Conservation (phyloP, 2,797 vertebrate genomes). For the Rachycentron canadum region DNA sequence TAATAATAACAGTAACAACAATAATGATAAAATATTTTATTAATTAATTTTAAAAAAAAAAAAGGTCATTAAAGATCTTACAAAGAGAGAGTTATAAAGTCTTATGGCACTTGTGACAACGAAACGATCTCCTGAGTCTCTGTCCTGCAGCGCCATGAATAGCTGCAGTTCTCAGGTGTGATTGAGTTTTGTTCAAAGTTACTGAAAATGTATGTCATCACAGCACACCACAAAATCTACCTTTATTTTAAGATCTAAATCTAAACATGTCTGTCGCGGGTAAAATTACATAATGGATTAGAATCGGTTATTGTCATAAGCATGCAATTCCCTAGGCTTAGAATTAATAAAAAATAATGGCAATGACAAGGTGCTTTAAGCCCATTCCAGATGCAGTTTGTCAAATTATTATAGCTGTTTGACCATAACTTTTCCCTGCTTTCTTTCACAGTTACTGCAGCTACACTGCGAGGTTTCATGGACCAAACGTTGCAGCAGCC, state of each 20-base stretch:
- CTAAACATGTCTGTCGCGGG: not conserved
- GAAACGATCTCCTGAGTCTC: no score
- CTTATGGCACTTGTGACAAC: no score
- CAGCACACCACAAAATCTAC: not conserved
- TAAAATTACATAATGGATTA: not conserved
- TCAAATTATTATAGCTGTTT: not conserved
- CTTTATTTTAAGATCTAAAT: not conserved
- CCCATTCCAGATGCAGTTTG: not conserved
- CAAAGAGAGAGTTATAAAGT: no score
- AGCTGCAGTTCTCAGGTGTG: not conserved
- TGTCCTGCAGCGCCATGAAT: no score
- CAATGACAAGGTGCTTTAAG: not conserved
- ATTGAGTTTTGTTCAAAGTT: not conserved
- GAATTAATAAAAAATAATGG: not conserved
- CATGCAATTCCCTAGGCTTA: not conserved
- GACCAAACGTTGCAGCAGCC: conserved; percentile 79
- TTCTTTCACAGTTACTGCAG: conserved; percentile 76
- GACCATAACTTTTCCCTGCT: conserved; percentile 2
- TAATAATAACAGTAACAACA: no score
- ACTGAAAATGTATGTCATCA: not conserved
- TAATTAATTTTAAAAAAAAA: no score
- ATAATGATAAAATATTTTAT: no score
- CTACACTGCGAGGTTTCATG: conserved; percentile 66
- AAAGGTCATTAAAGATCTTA: no score
- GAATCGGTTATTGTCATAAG: not conserved